These are phyloP conservation scores for Agrilus planipennis DNA, from an alignment of 1,140 invertebrate species.

Conservation along the genomic window DNA sequence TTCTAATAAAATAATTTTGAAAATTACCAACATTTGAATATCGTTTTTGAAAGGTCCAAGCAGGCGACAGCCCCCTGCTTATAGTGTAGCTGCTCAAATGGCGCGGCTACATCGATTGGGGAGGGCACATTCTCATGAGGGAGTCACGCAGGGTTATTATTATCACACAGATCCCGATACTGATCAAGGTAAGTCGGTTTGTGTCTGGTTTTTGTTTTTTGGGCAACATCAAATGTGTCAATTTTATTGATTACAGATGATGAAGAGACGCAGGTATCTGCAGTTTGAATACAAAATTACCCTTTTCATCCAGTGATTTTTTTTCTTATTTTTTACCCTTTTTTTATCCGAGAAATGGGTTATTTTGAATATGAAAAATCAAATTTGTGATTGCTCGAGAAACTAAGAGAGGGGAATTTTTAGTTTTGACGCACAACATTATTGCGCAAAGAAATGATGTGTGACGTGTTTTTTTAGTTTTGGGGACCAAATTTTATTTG, in stretches of 20 bases:
- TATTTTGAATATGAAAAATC: not conserved
- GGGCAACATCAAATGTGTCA: conserved; percentile 1
- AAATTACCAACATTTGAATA: too few relatives aligned
- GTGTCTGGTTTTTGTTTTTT: conserved; percentile 9
- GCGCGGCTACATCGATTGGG: conserved; percentile 62
- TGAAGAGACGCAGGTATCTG: conserved; percentile 51
- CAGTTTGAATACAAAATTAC: conserved; percentile 29
- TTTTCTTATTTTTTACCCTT: conserved; percentile 1
- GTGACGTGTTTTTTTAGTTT: too few relatives aligned
- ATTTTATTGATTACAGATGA: conserved; percentile 39
- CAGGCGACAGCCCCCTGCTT: conserved; percentile 53
- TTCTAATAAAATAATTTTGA: too few relatives aligned
- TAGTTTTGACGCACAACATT: too few relatives aligned
- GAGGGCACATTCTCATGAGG: conserved; percentile 75
- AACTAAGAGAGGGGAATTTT: too few relatives aligned
- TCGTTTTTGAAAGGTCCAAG: too few relatives aligned
- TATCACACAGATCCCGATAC: conserved; percentile 58
- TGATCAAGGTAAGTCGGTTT: conserved; percentile 39
- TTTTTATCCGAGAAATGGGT: not conserved
- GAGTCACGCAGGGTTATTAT: conserved; percentile 64
- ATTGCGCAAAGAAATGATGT: too few relatives aligned
- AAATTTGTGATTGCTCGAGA: not conserved
- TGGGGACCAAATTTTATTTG: too few relatives aligned
- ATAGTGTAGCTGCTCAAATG: conserved; percentile 69
- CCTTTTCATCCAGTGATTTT: not conserved